Conservation (phyloP, 2,888 invertebrate genomes). For the Parnassius orleans region DNA sequence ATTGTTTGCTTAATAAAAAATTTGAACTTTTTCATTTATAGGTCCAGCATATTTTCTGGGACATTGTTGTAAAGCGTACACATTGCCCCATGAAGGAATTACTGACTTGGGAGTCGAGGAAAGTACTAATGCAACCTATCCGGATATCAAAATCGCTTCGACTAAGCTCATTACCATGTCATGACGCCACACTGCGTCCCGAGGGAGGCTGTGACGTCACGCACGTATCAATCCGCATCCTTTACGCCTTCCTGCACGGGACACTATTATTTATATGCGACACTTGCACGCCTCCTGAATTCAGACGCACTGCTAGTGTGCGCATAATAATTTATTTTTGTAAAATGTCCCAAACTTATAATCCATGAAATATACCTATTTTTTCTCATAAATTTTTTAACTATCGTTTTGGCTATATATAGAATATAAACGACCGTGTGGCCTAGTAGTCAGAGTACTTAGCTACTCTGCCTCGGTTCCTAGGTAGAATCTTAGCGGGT, state of each 20-base stretch:
- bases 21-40: too few species aligned
- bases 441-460: too few species aligned
- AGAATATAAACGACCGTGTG: too few species aligned
- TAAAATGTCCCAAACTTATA: constrained; percentile 2
- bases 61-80: too few species aligned
- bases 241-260: constrained; percentile 29
- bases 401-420: too few species aligned
- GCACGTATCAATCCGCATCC: constrained; percentile 31
- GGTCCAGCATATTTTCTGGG: too few species aligned
- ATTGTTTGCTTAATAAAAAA: too few species aligned
- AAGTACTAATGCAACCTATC: neutral
- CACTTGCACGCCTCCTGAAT: constrained; percentile 27
- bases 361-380: neutral
- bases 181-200: constrained; percentile 30
- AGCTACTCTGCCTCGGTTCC: too few species aligned
- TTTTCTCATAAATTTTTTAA: too few species aligned
- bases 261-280: constrained; percentile 30
- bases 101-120: neutral
- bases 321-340: constrained; percentile 1
- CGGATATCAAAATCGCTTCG: constrained; percentile 15
- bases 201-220: constrained; percentile 34
- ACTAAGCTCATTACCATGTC: constrained; percentile 27
- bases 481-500: too few species aligned
- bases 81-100: too few species aligned
- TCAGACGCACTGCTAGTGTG: constrained; percentile 14